Evolutionary conservation across 1,140 invertebrate species (phyloP), one percentile per base, ranked within the genome.

Genomic region (Cyphomyrmex costatus): DNA sequence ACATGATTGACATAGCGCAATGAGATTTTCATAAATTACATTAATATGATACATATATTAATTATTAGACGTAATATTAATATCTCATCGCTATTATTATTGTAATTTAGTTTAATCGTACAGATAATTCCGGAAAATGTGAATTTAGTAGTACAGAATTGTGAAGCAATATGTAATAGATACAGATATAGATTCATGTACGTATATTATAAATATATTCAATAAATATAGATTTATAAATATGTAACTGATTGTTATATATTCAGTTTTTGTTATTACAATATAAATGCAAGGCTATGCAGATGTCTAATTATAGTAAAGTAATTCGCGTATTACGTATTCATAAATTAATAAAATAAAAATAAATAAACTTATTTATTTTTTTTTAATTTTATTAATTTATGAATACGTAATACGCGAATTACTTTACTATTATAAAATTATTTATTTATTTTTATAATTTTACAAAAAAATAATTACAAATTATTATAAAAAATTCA

Each of bases 31-130:
- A 61, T 33, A 3, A 7, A 36, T n/a, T n/a, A n/a, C n/a, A 60
- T 60, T 76, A 60, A 60, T 24, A 19, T 30, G 12, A 68, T 10
- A 24, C 4, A 16, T 53, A 10, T 21, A n/a, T 33, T 33, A 27
- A 53, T 71, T 56, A 53, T 58, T n/a, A 12, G 53, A 56, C n/a
- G 7, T n/a, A n/a, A n/a, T 56, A 56, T 56, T 56, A 56, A 56
- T 56, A 27, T 21, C 6, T 56, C 6, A 56, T 33, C 14, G 5
- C 71, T 74, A 7, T 19, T 33, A 56, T 21, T 53, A 42, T 21
- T 27, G n/a, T 24, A 19, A 10, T 71, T 53, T 53, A 58, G 19
- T 71, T 53, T 53, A 58, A 53, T 30, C 4, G 30, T 2, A 53
- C 10, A 21, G 3, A n/a, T 30, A 21, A 33, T 27, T 33, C n/a